These are phyloP conservation scores for Heterodera schachtii DNA, from an alignment of 1,140 invertebrate genomes.

Conservation along the genomic window DNA sequence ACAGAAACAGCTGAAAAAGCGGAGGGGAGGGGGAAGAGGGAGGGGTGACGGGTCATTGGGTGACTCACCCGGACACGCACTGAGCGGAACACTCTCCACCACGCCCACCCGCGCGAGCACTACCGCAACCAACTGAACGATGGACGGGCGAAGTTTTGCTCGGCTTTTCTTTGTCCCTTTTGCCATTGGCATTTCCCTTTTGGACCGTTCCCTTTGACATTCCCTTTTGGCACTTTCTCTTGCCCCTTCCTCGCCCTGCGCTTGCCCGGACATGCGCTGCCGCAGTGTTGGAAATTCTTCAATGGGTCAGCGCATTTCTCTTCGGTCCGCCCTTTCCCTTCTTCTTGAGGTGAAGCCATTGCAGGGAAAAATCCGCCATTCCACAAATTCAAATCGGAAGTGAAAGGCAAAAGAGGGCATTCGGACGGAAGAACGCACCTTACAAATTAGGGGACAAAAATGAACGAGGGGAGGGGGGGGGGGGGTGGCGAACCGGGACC, in stretches of 20 bases:
- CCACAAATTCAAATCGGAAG: constrained; percentile 31
- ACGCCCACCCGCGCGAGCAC: not conserved
- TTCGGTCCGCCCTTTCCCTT: not conserved
- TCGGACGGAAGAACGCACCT: constrained; percentile 44
- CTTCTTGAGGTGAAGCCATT: not conserved
- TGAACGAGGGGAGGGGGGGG: not conserved
- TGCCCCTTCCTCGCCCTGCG: too few relatives aligned
- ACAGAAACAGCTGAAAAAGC: constrained; percentile 35
- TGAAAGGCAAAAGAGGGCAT: constrained; percentile 37
- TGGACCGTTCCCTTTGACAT: too few relatives aligned
- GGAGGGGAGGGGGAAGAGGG: not conserved
- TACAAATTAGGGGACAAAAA: not conserved
- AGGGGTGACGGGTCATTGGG: too few relatives aligned
- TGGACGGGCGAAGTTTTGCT: too few relatives aligned
- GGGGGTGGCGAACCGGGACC: constrained; percentile 21
- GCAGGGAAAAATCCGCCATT: constrained; percentile 34
- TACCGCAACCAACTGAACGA: not conserved
- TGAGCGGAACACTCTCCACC: not conserved
- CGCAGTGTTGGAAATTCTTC: constrained; percentile 44
- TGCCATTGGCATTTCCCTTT: too few relatives aligned
- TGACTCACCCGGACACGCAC: constrained; percentile 25
- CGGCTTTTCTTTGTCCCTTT: too few relatives aligned
- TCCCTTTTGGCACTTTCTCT: too few relatives aligned
- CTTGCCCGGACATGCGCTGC: constrained; percentile 33
- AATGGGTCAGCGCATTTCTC: constrained; percentile 37